Evolutionary conservation across 2,797 vertebrate species (phyloP), one percentile per base, ranked within the genome.

Genomic region (Cryptoprocta ferox): DNA sequence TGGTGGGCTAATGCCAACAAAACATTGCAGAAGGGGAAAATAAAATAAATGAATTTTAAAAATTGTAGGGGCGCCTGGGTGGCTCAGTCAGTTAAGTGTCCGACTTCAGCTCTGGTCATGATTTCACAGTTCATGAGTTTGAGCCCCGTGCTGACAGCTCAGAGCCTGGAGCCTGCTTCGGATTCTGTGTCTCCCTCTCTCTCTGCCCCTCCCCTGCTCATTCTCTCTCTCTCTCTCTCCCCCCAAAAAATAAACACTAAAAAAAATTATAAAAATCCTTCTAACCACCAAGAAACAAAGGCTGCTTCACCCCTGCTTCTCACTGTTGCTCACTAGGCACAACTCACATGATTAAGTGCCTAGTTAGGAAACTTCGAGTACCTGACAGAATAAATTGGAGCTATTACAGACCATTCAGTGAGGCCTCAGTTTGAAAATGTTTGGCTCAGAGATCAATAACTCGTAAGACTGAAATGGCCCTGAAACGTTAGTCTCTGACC

Each of bases 381-480:
- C 79, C 78, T 73, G 85, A 78, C 30, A 35, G 71, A 88, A 82
- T 73, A 85, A 88, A 88, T 4, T 91, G 89, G 65, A 88, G 70
- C 65, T 53, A 39, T 63, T 90, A 6, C 19, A 92, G 50, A 76
- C 48, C 84, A 8, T n/a, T 66, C 16, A 87, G 71, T 59, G 32
- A 92, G 91, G 66, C 24, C 50, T 95, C 42, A 11, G 10, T 59
- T 76, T 79, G 94, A 88, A 94, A 96, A 88, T n/a, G 28, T 96
- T 95, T 97, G 56, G 21, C 76, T 92, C 95, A 83, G 48, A 88
- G 85, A 98, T 97, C 95, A 87, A 48, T 98, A 92, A 42, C 18
- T 89, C 71, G 6, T 50, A 95, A 96, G 76, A 85, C 71, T 1
- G 0, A 78, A 96, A 76, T 0, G 19, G 48, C 76, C 94, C 53